Percentiles rank a stretch among this genome's conserved stretches.
These are phyloP conservation scores for Rhinogobius similis DNA, from an alignment of 2,113 vertebrate species.

Conservation along the genomic window DNA sequence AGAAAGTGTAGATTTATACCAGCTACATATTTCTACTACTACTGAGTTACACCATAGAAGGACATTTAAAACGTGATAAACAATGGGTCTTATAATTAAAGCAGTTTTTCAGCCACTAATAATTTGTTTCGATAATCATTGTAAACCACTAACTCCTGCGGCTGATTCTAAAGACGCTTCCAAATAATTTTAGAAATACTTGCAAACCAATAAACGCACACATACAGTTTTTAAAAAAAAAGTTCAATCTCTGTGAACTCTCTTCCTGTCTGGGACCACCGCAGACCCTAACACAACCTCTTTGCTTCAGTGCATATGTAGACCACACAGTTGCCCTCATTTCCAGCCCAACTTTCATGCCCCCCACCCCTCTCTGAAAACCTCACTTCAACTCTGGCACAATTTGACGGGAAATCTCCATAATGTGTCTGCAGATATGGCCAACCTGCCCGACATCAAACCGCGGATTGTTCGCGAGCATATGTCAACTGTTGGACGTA, in stretches of 20 bases:
- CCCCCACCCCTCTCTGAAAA: constrained; percentile 36
- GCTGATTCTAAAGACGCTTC: too few relatives aligned
- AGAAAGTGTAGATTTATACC: neutral
- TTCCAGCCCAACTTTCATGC: constrained; percentile 32
- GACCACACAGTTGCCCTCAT: neutral
- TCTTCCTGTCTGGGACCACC: too few relatives aligned
- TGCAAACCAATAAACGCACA: too few relatives aligned
- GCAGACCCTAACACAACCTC: neutral
- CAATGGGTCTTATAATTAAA: too few relatives aligned
- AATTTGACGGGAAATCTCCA: constrained; percentile 41
- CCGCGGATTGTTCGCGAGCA: constrained; percentile 57
- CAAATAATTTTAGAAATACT: too few relatives aligned
- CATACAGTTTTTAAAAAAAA: too few relatives aligned
- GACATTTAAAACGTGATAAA: too few relatives aligned
- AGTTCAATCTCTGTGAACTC: too few relatives aligned
- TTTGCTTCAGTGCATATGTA: neutral
- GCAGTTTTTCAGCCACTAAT: too few relatives aligned
- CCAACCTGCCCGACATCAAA: constrained; percentile 51
- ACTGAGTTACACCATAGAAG: too few relatives aligned
- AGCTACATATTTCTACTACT: neutral
- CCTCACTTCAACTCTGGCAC: constrained; percentile 44
- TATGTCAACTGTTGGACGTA: constrained; percentile 70
- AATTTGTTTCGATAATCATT: too few relatives aligned
- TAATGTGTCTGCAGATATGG: constrained; percentile 51
- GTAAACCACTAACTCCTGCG: too few relatives aligned